A percentile compares a stretch with the other conserved stretches of the same genome.
Evolutionary conservation across 2,888 invertebrate species (phyloP).

Genomic region (Lymantria monacha): DNA sequence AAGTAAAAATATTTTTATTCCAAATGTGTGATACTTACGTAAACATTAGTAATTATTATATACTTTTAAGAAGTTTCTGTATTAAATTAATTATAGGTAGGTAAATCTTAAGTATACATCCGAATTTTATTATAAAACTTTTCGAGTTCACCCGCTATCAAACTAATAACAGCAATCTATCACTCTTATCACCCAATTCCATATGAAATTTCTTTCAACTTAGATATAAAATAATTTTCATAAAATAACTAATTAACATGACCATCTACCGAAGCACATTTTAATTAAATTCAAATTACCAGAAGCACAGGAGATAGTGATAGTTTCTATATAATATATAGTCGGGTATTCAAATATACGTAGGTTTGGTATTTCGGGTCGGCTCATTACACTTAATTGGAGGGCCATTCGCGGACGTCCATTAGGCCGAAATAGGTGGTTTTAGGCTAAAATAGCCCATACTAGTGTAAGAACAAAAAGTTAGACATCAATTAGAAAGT

Average conservation of each 20-base stretch:
- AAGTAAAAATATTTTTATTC: no score
- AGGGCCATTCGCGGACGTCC: constrained; percentile 74
- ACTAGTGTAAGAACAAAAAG: constrained; percentile 61
- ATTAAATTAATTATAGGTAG: no score
- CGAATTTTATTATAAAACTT: no score
- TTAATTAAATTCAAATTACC: constrained; percentile 12
- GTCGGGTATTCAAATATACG: constrained; percentile 53
- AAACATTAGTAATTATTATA: no score
- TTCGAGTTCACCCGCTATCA: background rate
- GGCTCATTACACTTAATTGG: constrained; percentile 80
- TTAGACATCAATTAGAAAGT: constrained; percentile 45
- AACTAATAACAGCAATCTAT: constrained; percentile 2
- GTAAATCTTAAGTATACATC: no score
- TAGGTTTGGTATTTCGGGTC: constrained; percentile 52
- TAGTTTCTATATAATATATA: constrained; percentile 11
- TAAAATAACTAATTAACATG: constrained; percentile 7
- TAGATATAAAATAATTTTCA: background rate
- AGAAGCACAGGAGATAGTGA: constrained; percentile 6
- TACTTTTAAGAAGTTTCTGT: no score
- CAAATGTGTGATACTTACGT: no score
- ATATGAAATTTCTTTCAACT: background rate
- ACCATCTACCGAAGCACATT: constrained; percentile 4
- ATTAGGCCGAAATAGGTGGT: constrained; percentile 63
- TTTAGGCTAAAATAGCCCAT: constrained; percentile 56
- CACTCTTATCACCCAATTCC: constrained; percentile 1